These are phyloP conservation scores for Branchellion lobata DNA, from an alignment of 2,888 invertebrate genomes.

Conservation along the genomic window DNA sequence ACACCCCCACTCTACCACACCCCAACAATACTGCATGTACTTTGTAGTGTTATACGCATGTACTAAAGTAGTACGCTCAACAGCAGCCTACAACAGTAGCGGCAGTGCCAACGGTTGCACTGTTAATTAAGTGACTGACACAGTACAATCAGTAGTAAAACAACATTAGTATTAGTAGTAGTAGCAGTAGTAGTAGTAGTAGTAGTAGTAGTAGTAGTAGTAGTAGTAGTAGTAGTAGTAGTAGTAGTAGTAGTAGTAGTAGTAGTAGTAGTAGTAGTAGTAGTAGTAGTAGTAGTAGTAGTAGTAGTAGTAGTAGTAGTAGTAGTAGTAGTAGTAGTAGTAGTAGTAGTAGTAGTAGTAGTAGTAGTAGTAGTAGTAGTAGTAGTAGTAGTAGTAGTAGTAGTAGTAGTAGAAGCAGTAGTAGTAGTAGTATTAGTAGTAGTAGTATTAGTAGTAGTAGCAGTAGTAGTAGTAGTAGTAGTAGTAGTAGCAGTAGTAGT, in stretches of 20 bases:
- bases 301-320: constrained; percentile 47
- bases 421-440: too few species aligned
- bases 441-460: constrained; percentile 4
- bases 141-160: background rate
- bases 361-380: constrained; percentile 43
- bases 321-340: constrained; percentile 44
- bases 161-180: background rate
- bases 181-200: constrained; percentile 16
- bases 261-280: constrained; percentile 46
- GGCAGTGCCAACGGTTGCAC: too few species aligned
- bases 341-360: constrained; percentile 43
- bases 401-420: too few species aligned
- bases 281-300: constrained; percentile 46
- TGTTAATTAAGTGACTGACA: too few species aligned
- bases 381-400: constrained; percentile 39
- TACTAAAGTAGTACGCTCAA: too few species aligned
- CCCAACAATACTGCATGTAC: too few species aligned
- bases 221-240: constrained; percentile 46
- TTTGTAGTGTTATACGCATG: too few species aligned
- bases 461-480: constrained; percentile 11
- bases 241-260: constrained; percentile 45
- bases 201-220: constrained; percentile 31
- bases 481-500: constrained; percentile 16
- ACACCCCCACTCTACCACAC: too few species aligned
- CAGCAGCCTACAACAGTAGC: too few species aligned